Conservation (phyloP, 2,113 vertebrate genomes). For the Monarcha castaneiventris region DNA sequence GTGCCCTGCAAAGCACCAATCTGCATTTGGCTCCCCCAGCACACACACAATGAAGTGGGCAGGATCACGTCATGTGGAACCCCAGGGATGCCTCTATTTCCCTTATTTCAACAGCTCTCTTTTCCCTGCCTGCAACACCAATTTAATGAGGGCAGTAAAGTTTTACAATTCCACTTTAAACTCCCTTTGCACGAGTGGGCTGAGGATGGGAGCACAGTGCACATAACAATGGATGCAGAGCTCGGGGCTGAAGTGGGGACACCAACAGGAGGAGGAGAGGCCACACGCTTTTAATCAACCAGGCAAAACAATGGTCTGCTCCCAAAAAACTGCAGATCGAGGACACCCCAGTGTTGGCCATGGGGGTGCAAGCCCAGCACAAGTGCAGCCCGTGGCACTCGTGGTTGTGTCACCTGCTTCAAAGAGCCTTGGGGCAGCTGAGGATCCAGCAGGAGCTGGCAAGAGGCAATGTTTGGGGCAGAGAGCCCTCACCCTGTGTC, state of each 20-base stretch:
- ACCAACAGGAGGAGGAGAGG: neutral
- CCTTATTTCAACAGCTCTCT: neutral
- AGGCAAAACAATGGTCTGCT: neutral
- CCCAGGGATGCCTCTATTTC: neutral
- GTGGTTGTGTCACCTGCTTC: accelerated
- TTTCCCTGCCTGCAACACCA: neutral
- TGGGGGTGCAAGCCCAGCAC: accelerated
- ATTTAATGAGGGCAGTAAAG: neutral
- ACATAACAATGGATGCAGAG: accelerated
- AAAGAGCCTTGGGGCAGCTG: neutral
- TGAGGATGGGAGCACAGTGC: neutral
- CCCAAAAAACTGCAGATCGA: neutral
- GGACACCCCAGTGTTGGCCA: neutral
- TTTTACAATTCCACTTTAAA: neutral
- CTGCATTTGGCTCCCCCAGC: neutral
- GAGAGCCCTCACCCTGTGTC: neutral
- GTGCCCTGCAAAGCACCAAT: neutral
- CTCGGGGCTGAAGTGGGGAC: neutral
- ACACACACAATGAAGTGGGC: neutral
- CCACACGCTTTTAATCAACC: accelerated
- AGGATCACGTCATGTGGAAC: neutral
- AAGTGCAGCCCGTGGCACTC: accelerated
- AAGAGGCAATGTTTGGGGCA: neutral
- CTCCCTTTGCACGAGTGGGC: accelerated
- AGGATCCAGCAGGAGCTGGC: neutral